Evolutionary conservation across 2,113 vertebrate species (phyloP).

Genomic region (Okapia johnstoni): DNA sequence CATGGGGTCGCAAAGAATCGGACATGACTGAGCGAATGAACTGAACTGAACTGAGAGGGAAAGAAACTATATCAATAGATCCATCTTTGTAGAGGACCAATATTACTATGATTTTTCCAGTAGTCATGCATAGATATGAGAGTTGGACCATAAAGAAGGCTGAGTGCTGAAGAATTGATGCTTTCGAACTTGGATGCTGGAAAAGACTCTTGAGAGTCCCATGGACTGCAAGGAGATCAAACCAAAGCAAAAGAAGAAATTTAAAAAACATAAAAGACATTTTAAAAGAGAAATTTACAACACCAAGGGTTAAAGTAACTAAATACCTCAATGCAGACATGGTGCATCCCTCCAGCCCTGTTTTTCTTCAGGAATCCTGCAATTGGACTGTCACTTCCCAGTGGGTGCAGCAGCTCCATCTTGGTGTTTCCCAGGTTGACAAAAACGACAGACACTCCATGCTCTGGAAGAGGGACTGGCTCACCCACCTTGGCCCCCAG

Average conservation of each 20-base stretch:
- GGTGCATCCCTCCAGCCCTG: conserved; percentile 95
- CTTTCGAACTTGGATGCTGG: not conserved
- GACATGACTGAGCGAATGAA: no score
- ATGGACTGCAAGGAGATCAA: not conserved
- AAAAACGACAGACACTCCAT: conserved; percentile 94
- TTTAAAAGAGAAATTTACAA: not conserved
- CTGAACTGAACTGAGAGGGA: not conserved
- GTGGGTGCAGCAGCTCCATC: conserved; percentile 93
- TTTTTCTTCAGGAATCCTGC: conserved; percentile 93
- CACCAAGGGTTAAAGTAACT: not conserved
- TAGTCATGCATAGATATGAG: not conserved
- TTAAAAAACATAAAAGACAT: not conserved
- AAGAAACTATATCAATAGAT: not conserved
- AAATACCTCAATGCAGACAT: conserved; percentile 97
- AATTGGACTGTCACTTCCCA: conserved; percentile 93
- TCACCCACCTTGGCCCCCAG: conserved; percentile 91
- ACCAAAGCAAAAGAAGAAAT: not conserved
- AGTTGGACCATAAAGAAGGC: not conserved
- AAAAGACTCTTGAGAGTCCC: not conserved
- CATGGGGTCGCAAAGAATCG: no score
- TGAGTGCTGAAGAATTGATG: not conserved
- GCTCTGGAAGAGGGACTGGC: conserved; percentile 88
- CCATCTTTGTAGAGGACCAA: not conserved
- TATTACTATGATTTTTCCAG: not conserved
- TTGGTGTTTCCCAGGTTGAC: conserved; percentile 97